A percentile compares a stretch with the other conserved stretches of the same genome.
Evolutionary conservation across 1,140 invertebrate genomes (phyloP).

Genomic region (Drosophila ironensis): DNA sequence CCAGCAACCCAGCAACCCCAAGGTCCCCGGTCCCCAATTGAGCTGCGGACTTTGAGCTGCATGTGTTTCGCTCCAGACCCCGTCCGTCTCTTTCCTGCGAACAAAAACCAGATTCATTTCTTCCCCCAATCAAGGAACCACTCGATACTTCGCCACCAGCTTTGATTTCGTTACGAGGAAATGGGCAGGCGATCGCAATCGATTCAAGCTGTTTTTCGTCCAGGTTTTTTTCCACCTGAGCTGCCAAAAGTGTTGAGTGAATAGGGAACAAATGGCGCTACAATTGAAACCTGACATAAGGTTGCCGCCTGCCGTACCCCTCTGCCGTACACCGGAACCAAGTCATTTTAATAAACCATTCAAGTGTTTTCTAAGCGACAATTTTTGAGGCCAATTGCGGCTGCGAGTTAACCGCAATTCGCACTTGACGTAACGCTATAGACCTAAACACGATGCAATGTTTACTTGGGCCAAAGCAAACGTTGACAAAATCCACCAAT

Average conservation of each 20-base stretch:
- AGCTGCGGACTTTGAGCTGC: slow-evolving; percentile 44
- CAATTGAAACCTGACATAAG: too few relatives aligned
- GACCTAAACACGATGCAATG: slow-evolving; percentile 8
- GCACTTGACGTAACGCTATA: slow-evolving; percentile 43
- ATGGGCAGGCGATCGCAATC: too few relatives aligned
- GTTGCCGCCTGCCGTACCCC: too few relatives aligned
- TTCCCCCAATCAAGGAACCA: neutral
- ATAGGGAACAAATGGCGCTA: too few relatives aligned
- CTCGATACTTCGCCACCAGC: neutral
- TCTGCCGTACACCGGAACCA: neutral
- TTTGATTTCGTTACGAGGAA: neutral
- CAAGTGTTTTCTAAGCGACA: too few relatives aligned
- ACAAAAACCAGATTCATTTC: slow-evolving; percentile 6
- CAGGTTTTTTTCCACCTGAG: too few relatives aligned
- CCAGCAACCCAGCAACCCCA: too few relatives aligned
- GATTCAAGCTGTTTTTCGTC: too few relatives aligned
- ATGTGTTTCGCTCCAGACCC: slow-evolving; percentile 6
- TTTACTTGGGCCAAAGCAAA: slow-evolving; percentile 44
- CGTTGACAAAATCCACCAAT: slow-evolving; percentile 42
- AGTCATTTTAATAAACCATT: neutral
- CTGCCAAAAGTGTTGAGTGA: too few relatives aligned
- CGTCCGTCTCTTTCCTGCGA: neutral
- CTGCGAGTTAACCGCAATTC: slow-evolving; percentile 35
- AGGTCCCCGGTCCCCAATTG: slow-evolving; percentile 27
- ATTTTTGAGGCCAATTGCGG: slow-evolving; percentile 22